Base-by-base conservation (phyloP, 2,888 invertebrate species). In the Ectemnius continuus region DNA sequence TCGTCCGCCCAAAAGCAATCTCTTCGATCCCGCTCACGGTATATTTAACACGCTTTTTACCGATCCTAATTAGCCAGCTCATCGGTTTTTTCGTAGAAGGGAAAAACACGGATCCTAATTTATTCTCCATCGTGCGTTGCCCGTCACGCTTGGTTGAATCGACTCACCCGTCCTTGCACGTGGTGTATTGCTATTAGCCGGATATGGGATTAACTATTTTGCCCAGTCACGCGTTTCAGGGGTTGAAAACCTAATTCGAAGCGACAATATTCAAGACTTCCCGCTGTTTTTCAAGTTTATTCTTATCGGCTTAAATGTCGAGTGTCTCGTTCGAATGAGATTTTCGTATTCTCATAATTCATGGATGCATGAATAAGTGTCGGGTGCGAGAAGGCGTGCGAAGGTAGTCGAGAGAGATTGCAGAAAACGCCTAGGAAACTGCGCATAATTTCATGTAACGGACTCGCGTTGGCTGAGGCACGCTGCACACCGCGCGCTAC, bases 171-270 rank as follows among this genome's bases (percentile, higher is more conserved):
- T 13, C 69, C 70, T 67, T 46, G 63, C 26, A 14, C 16, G 52
- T 63, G 63, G 56, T 64, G 56, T 64, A 73, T 75, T 63, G 69
- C 63, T 73, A 73, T 73, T 76, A 66, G 28, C 71, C 57, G 18
- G 46, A 52, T 65, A 68, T 62, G 57, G 67, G 71, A 76, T 75
- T 72, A 72, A 67, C 71, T 77, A 75, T 68, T 68, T 75, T 76
- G 48, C 57, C 45, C 14, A 8, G 36, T 36, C 36, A 36, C 36
- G 36, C 8, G 1, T 8, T 36, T 36, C 36, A 8, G 36, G 11
- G 36, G 36, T 36, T 36, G 11, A 36, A 36, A 36, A 36, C 1
- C 6, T 1, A 36, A 36, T 11, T 11, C 8, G 36, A 2, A 8
- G 0, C 1, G 36, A 36, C 36, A 8, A 8, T 36, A 36, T 36